Conservation (phyloP, 2,113 vertebrate species). For the Eleginops maclovinus region DNA sequence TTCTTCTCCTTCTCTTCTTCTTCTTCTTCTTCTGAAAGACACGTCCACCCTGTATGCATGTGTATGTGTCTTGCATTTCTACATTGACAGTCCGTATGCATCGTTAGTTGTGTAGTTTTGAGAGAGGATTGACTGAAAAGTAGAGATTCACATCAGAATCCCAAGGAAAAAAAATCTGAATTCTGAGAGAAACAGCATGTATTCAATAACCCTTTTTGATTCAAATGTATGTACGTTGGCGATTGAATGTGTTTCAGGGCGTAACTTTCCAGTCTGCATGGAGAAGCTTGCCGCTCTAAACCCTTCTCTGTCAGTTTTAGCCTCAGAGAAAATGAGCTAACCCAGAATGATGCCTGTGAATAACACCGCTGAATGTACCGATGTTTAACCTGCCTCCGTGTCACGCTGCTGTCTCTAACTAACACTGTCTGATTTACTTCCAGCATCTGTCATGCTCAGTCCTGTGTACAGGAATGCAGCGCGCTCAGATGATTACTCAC, state of each 20-base stretch:
- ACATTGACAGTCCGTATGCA: too few species aligned
- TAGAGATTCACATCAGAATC: too few species aligned
- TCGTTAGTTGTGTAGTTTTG: background rate
- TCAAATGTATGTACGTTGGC: background rate
- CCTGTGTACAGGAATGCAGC: constrained; percentile 33
- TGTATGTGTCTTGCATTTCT: constrained; percentile 42
- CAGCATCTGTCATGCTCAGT: constrained; percentile 54
- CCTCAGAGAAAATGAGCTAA: constrained; percentile 64
- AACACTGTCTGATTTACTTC: constrained; percentile 65
- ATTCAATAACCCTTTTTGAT: constrained; percentile 1
- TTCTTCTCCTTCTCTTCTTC: constrained; percentile 21
- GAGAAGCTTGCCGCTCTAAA: constrained; percentile 50
- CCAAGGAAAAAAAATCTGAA: too few species aligned
- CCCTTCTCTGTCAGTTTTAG: constrained; percentile 63
- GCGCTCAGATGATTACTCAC: constrained; percentile 27
- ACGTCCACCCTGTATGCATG: constrained; percentile 70
- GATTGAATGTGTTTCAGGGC: too few species aligned
- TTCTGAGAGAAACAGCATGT: too few species aligned
- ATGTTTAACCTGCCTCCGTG: constrained; percentile 24
- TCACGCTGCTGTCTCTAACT: constrained; percentile 63
- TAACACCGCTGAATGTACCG: constrained; percentile 34
- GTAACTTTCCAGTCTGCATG: constrained; percentile 41
- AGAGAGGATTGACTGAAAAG: background rate
- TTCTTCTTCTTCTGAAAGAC: constrained; percentile 42
- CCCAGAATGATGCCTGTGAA: constrained; percentile 64